These are phyloP conservation scores for Dysmachus trigonus DNA, from an alignment of 2,888 invertebrate genomes.

Conservation along the genomic window DNA sequence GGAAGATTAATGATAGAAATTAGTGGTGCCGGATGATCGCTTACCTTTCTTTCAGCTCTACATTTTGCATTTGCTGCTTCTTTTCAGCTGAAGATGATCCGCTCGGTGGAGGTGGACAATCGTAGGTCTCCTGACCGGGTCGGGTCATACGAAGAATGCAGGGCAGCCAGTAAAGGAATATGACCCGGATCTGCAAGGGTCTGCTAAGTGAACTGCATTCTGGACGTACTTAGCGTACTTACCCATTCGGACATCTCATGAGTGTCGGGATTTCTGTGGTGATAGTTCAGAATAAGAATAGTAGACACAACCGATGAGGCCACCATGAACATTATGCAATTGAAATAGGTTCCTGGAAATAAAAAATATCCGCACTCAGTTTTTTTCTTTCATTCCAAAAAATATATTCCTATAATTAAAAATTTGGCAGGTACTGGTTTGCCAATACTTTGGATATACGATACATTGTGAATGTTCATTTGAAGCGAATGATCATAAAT, in stretches of 20 bases:
- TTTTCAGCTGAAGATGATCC: constrained; percentile 73
- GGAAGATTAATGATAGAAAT: not conserved
- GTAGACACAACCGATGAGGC: constrained; percentile 98
- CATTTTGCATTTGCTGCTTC: constrained; percentile 74
- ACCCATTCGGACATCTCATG: constrained; percentile 98
- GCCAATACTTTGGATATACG: no score
- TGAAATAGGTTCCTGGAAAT: constrained; percentile 89
- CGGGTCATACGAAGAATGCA: constrained; percentile 94
- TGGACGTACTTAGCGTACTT: constrained; percentile 61
- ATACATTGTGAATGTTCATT: no score
- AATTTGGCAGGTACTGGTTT: not conserved
- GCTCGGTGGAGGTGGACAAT: constrained; percentile 66
- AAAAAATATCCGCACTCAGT: not conserved
- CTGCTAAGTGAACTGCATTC: not conserved
- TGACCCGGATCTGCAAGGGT: constrained; percentile 77
- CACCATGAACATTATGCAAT: constrained; percentile 99
- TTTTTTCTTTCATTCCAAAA: no score
- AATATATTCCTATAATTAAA: not conserved
- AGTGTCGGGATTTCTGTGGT: constrained; percentile 95
- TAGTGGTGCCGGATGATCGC: not conserved
- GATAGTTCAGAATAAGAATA: constrained; percentile 96
- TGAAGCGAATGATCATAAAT: no score
- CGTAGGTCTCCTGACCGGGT: constrained; percentile 70
- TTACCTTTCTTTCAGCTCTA: constrained; percentile 83
- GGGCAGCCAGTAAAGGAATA: constrained; percentile 97